Conservation (phyloP, 2,888 invertebrate genomes). For the Cephus runcator region DNA sequence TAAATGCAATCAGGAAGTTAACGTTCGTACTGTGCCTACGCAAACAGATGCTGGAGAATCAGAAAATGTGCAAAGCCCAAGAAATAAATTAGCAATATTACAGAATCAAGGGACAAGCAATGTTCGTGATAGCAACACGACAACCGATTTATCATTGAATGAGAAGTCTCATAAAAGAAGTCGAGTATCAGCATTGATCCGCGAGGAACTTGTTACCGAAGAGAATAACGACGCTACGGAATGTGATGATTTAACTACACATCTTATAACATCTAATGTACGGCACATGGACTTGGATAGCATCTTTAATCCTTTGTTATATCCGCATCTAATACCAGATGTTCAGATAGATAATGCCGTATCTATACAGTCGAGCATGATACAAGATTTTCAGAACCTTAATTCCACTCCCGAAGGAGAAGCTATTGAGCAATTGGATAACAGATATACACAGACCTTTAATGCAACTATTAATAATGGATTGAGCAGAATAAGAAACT, state of each 20-base stretch:
- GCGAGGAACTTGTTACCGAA: slow-evolving; percentile 51
- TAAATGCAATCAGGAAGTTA: slow-evolving; percentile 35
- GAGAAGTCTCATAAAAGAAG: slow-evolving; percentile 20
- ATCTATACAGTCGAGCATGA: slow-evolving; percentile 2
- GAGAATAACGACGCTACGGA: slow-evolving; percentile 44
- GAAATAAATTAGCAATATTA: background rate
- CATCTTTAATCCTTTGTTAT: slow-evolving; percentile 58
- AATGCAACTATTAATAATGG: slow-evolving; percentile 41
- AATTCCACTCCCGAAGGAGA: slow-evolving; percentile 43
- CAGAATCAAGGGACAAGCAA: slow-evolving; percentile 4
- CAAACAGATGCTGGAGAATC: slow-evolving; percentile 31
- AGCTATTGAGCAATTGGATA: slow-evolving; percentile 49
- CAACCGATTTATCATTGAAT: slow-evolving; percentile 13
- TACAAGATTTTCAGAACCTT: slow-evolving; percentile 17
- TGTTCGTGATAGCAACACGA: slow-evolving; percentile 19
- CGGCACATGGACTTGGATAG: slow-evolving; percentile 52
- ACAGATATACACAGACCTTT: slow-evolving; percentile 51
- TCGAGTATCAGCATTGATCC: slow-evolving; percentile 51
- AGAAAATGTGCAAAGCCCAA: background rate
- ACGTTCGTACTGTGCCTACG: slow-evolving; percentile 34
- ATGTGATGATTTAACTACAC: slow-evolving; percentile 51
- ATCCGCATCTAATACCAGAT: slow-evolving; percentile 56
- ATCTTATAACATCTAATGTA: slow-evolving; percentile 52
- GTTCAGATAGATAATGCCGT: slow-evolving; percentile 22
- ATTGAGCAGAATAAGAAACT: slow-evolving; percentile 40